Conservation (phyloP, 2,797 vertebrate species). For the Anguilla pacifica region DNA sequence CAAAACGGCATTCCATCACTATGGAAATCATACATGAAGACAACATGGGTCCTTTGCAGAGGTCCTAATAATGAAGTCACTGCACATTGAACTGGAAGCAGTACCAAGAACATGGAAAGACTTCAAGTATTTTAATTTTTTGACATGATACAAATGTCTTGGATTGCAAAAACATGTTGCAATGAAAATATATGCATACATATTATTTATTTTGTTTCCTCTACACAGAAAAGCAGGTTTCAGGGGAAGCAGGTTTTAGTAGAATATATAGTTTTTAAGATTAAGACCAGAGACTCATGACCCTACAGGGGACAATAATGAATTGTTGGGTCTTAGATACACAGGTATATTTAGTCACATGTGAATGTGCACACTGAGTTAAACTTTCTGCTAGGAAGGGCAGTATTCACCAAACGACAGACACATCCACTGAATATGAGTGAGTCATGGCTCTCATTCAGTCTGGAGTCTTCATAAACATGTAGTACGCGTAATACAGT, state of each 20-base stretch:
- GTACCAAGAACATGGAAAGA: slow-evolving; percentile 25
- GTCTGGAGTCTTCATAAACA: not conserved
- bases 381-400: not conserved
- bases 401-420: not conserved
- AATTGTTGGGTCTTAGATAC: not conserved
- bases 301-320: not conserved
- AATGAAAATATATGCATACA: not conserved
- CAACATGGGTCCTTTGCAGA: slow-evolving; percentile 10
- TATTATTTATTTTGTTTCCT: not conserved
- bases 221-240: not conserved
- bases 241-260: not conserved
- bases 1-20: not conserved
- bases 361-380: not conserved
- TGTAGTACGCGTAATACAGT: not conserved
- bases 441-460: not conserved
- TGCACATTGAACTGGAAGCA: slow-evolving; percentile 30
- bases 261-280: not conserved
- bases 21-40: slow-evolving; percentile 31
- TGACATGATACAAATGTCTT: too few relatives aligned
- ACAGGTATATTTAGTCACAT: not conserved
- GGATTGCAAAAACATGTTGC: too few relatives aligned
- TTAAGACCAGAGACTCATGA: too few relatives aligned
- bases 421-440: not conserved
- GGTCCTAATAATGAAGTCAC: slow-evolving; percentile 28
- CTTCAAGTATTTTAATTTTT: slow-evolving; percentile 21